phyloP scores from a whole-genome alignment of 1,140 invertebrate genomes.

The Condylostylus longicornis region DNA sequence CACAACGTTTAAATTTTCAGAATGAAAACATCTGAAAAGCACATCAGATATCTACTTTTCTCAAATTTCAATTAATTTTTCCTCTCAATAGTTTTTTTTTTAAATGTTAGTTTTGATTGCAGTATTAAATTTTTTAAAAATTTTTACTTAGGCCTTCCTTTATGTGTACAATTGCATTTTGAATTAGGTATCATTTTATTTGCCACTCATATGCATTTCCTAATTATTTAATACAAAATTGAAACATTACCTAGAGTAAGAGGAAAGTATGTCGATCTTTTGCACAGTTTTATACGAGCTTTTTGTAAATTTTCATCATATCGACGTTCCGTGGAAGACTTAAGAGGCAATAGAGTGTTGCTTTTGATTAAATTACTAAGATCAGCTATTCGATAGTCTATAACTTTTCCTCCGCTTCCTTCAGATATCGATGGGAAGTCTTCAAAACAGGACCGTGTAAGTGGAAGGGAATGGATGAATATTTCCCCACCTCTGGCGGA shows the following conservation, averaged over 20 bases:
- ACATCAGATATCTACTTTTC: too few species aligned
- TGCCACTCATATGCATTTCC: too few species aligned
- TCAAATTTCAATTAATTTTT: too few species aligned
- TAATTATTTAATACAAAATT: too few species aligned
- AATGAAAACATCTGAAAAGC: too few species aligned
- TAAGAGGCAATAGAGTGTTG: slow-evolving; percentile 60
- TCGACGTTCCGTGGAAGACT: slow-evolving; percentile 33
- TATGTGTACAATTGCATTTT: too few species aligned
- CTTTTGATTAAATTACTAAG: slow-evolving; percentile 78
- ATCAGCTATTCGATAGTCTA: slow-evolving; percentile 78
- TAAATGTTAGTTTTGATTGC: too few species aligned
- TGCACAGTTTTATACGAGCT: slow-evolving; percentile 52
- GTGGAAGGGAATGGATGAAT: slow-evolving; percentile 83
- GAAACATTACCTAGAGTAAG: slow-evolving; percentile 48
- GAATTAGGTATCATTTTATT: too few species aligned
- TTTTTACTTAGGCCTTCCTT: too few species aligned
- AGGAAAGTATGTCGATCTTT: slow-evolving; percentile 83
- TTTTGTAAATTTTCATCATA: slow-evolving; percentile 33
- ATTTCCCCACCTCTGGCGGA: slow-evolving; percentile 91
- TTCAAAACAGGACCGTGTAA: slow-evolving; percentile 73
- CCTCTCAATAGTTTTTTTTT: too few species aligned
- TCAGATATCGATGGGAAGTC: slow-evolving; percentile 91
- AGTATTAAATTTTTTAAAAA: too few species aligned
- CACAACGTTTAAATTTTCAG: too few species aligned
- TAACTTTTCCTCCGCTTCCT: slow-evolving; percentile 80